Percentiles rank a stretch among this genome's conserved stretches.
These are phyloP conservation scores for Eulemur coronatus DNA, from an alignment of 2,797 vertebrate genomes.

Conservation along the genomic window DNA sequence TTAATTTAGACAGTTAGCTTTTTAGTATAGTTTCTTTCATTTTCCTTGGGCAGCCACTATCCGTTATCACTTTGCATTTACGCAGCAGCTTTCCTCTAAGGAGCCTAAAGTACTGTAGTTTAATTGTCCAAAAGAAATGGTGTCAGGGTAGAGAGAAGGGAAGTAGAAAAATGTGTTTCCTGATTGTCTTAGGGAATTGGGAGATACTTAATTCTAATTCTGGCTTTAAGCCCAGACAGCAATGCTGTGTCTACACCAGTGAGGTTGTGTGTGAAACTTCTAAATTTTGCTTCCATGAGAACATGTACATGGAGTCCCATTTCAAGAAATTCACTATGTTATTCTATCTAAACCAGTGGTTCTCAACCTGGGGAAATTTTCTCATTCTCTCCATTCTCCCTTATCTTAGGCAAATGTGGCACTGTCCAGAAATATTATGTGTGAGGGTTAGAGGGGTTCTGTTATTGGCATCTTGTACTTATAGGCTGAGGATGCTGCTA, in stretches of 20 bases:
- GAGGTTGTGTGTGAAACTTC: slow-evolving; percentile 59
- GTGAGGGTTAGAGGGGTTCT: rapidly evolving
- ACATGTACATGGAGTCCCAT: slow-evolving; percentile 9
- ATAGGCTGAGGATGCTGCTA: not conserved
- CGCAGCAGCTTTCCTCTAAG: slow-evolving; percentile 62
- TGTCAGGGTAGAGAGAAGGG: slow-evolving; percentile 69
- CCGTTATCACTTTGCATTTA: slow-evolving; percentile 69
- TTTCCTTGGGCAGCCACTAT: slow-evolving; percentile 59
- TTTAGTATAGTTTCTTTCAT: slow-evolving; percentile 63
- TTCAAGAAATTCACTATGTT: slow-evolving; percentile 47
- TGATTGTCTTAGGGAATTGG: slow-evolving; percentile 80
- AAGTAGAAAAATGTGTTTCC: slow-evolving; percentile 78
- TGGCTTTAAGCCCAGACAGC: slow-evolving; percentile 75
- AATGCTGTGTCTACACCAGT: slow-evolving; percentile 56
- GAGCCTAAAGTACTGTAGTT: slow-evolving; percentile 70
- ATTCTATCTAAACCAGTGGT: not conserved
- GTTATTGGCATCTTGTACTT: not conserved
- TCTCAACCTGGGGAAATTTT: not conserved
- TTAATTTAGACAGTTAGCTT: slow-evolving; percentile 68
- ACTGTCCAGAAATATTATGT: not conserved
- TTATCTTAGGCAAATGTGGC: not conserved
- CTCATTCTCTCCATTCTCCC: not conserved
- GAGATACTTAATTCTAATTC: slow-evolving; percentile 78
- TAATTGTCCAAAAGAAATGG: slow-evolving; percentile 80
- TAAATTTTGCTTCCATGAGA: slow-evolving; percentile 45